Conservation (phyloP, 2,888 invertebrate genomes). For the Ormyrus pomaceus region DNA sequence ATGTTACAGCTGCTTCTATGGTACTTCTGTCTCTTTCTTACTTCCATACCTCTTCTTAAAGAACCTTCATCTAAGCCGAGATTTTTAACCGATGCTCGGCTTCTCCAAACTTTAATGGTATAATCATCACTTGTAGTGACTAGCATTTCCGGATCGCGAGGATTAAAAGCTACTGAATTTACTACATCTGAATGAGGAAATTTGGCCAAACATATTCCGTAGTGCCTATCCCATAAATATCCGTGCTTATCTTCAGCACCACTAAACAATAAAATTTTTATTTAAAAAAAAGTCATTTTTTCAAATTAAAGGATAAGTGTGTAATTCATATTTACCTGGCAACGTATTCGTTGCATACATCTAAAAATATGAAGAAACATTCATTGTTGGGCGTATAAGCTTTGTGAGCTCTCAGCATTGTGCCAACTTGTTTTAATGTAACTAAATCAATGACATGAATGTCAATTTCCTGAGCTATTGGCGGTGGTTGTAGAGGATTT, state of each 20-base stretch:
- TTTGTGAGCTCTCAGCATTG: conserved; percentile 86
- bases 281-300: conserved; percentile 27
- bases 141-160: conserved; percentile 86
- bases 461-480: conserved; percentile 91
- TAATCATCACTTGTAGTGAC: conserved; percentile 90
- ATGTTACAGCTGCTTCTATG: conserved; percentile 69
- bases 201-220: conserved; percentile 85
- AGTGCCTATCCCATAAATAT: conserved; percentile 91
- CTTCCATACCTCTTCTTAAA: conserved; percentile 76
- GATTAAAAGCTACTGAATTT: conserved; percentile 91
- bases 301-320: conserved; percentile 30
- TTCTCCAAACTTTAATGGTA: conserved; percentile 82
- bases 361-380: conserved; percentile 91
- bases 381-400: conserved; percentile 90
- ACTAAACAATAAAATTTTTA: conserved; percentile 75
- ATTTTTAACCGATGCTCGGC: conserved; percentile 76
- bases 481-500: conserved; percentile 87
- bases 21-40: conserved; percentile 70
- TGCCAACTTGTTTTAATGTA: conserved; percentile 85
- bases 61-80: conserved; percentile 74
- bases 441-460: conserved; percentile 90
- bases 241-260: conserved; percentile 91
- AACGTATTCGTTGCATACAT: conserved; percentile 88
- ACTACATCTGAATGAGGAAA: conserved; percentile 88
- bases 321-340: conserved; percentile 80